Base-by-base conservation (phyloP, 2,888 invertebrate genomes). In the Acronicta alni region DNA sequence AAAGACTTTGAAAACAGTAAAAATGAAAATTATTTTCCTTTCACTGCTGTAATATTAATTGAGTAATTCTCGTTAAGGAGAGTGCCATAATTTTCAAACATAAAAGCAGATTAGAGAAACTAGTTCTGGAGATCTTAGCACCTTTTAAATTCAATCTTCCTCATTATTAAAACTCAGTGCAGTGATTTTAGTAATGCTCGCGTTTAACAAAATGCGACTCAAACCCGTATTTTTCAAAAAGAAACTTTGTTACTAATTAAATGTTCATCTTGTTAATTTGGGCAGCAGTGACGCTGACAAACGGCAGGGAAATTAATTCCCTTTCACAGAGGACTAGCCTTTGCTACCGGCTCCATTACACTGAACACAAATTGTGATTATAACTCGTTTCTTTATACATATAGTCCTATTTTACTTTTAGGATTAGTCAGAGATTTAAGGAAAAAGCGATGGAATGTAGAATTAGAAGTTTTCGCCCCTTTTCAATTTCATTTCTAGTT, bases 241-340 rank as follows among this genome's bases (percentile, higher is more conserved):
- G n/a, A 55, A 72, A 48, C 37, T 72, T 63, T 46, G 54, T 39
- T 55, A 37, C 67, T 56, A 67, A 65, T 72, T 63, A 65, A 75
- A 72, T 68, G 55, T 65, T 65, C 58, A 61, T 67, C 53, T 61
- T 51, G 42, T 60, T 65, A 47, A 67, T 59, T 65, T 14, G 17
- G 57, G 41, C 53, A 18, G 45, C 53, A 54, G 43, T 53, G 62
- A 65, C 43, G 53, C 49, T 62, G 62, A 72, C 59, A 65, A 68
- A 75, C 38, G 59, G 41, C 61, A 57, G 41, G 35, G 7, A 16
- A 70, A 39, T 57, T 57, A 72, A 51, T 54, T 51, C 60, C 43
- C 47, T 71, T 41, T 17, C 43, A 51, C 53, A 38, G 15, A 42
- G 51, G 14, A 18, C 26, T 26, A 39, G 20, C 41, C 60, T 37